phyloP scores from a whole-genome alignment of 2,113 vertebrate genomes.

The Vimba vimba region DNA sequence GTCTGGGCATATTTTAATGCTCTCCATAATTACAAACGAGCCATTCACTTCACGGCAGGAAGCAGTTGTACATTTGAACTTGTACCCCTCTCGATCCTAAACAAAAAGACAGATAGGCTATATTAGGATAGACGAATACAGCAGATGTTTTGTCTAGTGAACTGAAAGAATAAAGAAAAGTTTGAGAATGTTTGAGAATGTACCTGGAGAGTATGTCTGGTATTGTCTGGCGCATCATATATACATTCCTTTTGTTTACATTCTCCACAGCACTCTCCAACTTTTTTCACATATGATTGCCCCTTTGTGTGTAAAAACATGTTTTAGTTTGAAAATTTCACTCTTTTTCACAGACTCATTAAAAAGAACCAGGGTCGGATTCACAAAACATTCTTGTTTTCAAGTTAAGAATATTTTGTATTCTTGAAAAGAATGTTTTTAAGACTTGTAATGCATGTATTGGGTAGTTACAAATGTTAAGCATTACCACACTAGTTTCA shows the following conservation, averaged over 20 bases:
- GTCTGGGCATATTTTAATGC: constrained; percentile 59
- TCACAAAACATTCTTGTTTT: neutral
- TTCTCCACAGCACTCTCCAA: constrained; percentile 80
- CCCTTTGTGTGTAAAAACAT: constrained; percentile 62
- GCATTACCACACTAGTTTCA: too few species aligned
- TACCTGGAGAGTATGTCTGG: constrained; percentile 64
- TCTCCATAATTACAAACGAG: constrained; percentile 39
- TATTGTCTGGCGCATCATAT: constrained; percentile 46
- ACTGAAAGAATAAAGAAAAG: constrained; percentile 71
- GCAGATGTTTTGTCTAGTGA: constrained; percentile 23
- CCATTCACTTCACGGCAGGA: constrained; percentile 67
- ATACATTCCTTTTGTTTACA: constrained; percentile 80
- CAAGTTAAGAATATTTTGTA: neutral
- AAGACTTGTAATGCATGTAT: too few species aligned
- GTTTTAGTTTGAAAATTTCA: neutral
- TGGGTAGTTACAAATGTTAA: too few species aligned
- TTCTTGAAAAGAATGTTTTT: neutral
- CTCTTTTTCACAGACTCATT: neutral
- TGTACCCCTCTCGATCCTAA: constrained; percentile 13
- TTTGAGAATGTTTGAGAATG: neutral
- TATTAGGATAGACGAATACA: neutral
- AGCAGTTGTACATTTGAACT: constrained; percentile 73
- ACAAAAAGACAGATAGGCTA: neutral
- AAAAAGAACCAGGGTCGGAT: neutral
- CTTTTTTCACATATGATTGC: constrained; percentile 57